phyloP scores from a whole-genome alignment of 2,113 vertebrate species.

The Pluvialis apricaria region DNA sequence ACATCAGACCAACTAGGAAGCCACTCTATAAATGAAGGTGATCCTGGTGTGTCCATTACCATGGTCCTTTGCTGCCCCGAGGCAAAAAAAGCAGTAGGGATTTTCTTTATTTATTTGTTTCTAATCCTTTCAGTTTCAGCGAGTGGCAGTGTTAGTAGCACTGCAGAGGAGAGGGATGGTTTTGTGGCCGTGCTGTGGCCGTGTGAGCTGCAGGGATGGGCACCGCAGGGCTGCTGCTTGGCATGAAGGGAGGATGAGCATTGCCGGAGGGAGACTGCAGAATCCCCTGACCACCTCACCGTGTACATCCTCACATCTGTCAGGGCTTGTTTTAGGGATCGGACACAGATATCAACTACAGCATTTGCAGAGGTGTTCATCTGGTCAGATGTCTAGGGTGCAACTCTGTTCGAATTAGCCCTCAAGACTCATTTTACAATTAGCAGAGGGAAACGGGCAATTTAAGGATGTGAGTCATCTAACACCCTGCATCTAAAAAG shows the following conservation, averaged over 20 bases:
- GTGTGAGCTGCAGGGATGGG: background rate
- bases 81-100: background rate
- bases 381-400: background rate
- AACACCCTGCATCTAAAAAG: background rate
- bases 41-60: background rate
- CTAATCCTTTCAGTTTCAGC: background rate
- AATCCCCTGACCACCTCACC: background rate
- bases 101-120: background rate
- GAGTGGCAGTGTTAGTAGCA: background rate
- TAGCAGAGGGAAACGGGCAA: background rate
- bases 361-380: background rate
- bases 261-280: background rate
- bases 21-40: conserved; percentile 3
- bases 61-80: background rate
- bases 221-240: rapidly evolving
- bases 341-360: background rate
- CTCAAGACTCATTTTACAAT: background rate
- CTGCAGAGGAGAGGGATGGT: background rate
- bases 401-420: background rate
- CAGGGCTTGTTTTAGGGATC: background rate
- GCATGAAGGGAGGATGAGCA: background rate
- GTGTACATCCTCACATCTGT: background rate
- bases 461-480: background rate
- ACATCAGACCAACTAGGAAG: background rate
- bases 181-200: background rate